A percentile compares a stretch with the other conserved stretches of the same genome.
Conservation (phyloP, 2,888 invertebrate genomes). For the Pyrochroa serraticornis region DNA sequence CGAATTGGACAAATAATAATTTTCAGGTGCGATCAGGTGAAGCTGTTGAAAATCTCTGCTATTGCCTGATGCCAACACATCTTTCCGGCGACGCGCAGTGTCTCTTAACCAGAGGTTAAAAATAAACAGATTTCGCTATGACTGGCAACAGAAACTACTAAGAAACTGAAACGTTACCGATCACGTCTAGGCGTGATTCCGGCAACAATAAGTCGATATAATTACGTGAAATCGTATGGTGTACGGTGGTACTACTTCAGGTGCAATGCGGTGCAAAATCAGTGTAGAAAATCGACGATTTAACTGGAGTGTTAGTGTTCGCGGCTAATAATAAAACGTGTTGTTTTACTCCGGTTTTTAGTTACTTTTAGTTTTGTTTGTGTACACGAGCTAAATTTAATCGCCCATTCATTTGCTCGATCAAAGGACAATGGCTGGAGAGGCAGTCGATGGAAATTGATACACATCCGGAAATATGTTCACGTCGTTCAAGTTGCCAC, state of each 20-base stretch:
- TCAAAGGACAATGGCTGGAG: slow-evolving; percentile 26
- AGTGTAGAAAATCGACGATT: slow-evolving; percentile 5
- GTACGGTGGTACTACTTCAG: too few species aligned
- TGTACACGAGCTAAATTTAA: slow-evolving; percentile 28
- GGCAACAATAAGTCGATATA: background rate
- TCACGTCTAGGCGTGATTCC: slow-evolving; percentile 4
- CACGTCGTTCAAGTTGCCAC: slow-evolving; percentile 63
- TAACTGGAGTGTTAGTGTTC: slow-evolving; percentile 28
- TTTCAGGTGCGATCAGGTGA: too few species aligned
- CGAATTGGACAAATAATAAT: too few species aligned
- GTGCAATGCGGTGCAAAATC: slow-evolving; percentile 2
- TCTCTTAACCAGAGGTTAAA: slow-evolving; percentile 48
- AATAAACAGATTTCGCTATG: slow-evolving; percentile 50
- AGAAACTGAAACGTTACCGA: slow-evolving; percentile 13
- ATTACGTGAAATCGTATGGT: background rate
- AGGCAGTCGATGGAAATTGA: slow-evolving; percentile 11
- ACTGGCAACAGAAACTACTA: slow-evolving; percentile 41
- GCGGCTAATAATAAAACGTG: slow-evolving; percentile 32
- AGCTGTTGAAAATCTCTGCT: background rate
- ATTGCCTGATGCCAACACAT: slow-evolving; percentile 38
- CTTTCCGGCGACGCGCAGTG: slow-evolving; percentile 43
- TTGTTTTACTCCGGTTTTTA: slow-evolving; percentile 17
- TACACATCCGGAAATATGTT: slow-evolving; percentile 57
- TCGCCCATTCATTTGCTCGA: slow-evolving; percentile 26
- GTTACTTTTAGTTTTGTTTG: background rate